These are phyloP conservation scores for Physocephala rufipes DNA, from an alignment of 2,888 invertebrate genomes.

Conservation along the genomic window DNA sequence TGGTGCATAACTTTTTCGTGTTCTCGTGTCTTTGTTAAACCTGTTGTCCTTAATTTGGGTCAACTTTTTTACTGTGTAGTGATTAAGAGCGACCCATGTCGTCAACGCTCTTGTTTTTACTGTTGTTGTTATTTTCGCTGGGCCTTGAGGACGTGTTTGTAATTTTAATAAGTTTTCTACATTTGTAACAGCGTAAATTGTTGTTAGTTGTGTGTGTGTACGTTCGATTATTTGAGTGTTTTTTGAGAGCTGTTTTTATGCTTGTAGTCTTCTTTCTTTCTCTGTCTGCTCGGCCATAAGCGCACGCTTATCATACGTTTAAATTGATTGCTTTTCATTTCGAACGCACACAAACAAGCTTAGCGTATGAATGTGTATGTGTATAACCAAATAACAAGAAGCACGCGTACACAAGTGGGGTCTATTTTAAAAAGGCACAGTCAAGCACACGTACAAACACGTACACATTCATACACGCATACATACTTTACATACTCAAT, in stretches of 20 bases:
- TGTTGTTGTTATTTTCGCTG: neutral
- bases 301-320: slow-evolving; percentile 28
- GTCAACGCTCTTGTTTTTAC: neutral
- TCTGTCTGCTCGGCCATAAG: slow-evolving; percentile 9
- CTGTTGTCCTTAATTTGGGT: too few species aligned
- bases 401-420: too few species aligned
- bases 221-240: slow-evolving; percentile 14
- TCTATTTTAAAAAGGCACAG: too few species aligned
- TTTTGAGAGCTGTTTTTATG: slow-evolving; percentile 2
- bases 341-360: neutral
- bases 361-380: too few species aligned
- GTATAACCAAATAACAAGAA: too few species aligned
- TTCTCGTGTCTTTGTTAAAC: too few species aligned
- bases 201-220: neutral
- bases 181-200: too few species aligned
- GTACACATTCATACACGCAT: too few species aligned
- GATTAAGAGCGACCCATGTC: too few species aligned
- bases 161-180: too few species aligned
- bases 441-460: neutral
- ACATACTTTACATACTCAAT: too few species aligned
- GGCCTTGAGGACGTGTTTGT: slow-evolving; percentile 27
- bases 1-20: slow-evolving; percentile 18
- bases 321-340: slow-evolving; percentile 35
- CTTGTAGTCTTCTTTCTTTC: neutral
- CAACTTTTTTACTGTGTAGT: too few species aligned